Percentiles rank a stretch among this genome's conserved stretches.
These are phyloP conservation scores for Tenebrosternarchus preto DNA, from an alignment of 2,113 vertebrate species.

Conservation along the genomic window DNA sequence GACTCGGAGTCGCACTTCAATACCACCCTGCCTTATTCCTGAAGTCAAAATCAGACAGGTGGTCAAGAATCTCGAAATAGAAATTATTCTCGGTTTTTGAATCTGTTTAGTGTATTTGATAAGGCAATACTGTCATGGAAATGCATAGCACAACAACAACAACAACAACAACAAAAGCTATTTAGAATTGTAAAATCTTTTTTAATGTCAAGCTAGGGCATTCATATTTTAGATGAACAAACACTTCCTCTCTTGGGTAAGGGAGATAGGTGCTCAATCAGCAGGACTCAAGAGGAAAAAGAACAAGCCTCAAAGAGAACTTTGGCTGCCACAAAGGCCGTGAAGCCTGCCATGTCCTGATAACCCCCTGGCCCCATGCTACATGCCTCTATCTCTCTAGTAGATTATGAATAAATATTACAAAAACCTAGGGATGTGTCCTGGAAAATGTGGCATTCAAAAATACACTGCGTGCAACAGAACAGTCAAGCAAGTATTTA, in stretches of 20 bases:
- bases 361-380: not conserved
- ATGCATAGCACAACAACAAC: not conserved
- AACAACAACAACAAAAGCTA: not conserved
- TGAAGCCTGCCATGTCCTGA: not conserved
- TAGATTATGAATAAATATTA: not conserved
- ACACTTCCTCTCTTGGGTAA: conserved; percentile 34
- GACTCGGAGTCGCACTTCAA: conserved; percentile 19
- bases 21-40: conserved; percentile 24
- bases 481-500: not conserved
- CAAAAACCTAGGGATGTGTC: not conserved
- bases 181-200: not conserved
- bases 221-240: conserved; percentile 44
- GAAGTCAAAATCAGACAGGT: conserved; percentile 24
- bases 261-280: not conserved
- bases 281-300: not conserved
- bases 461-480: not conserved
- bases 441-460: not conserved
- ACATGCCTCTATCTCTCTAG: too few species aligned
- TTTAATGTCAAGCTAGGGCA: conserved; percentile 34
- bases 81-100: conserved; percentile 22
- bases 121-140: conserved; percentile 18
- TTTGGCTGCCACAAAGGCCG: too few species aligned
- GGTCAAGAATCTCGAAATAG: conserved; percentile 36
- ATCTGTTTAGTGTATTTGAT: conserved; percentile 1
- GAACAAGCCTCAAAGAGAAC: too few species aligned